A percentile compares a stretch with the other conserved stretches of the same genome.
phyloP scores from a whole-genome alignment of 2,113 vertebrate species.

The Uria aalge region DNA sequence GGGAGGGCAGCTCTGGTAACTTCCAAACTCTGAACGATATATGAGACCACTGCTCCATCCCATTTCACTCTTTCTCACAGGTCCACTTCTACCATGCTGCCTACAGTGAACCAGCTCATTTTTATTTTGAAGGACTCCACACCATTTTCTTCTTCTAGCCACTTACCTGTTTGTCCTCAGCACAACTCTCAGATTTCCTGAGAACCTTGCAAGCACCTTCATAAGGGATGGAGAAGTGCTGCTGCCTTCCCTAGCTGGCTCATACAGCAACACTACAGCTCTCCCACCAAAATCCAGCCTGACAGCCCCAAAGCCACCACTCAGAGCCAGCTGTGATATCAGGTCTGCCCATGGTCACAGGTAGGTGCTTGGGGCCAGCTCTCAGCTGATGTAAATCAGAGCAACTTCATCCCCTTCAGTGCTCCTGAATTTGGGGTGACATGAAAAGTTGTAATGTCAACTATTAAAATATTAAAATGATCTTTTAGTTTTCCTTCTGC shows the following conservation, averaged over 20 bases:
- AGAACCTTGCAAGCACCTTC: not conserved
- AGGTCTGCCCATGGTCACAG: not conserved
- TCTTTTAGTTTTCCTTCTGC: not conserved
- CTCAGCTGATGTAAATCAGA: not conserved
- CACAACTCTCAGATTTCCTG: not conserved
- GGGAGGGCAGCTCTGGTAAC: not conserved
- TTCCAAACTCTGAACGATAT: not conserved
- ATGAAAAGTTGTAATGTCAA: not conserved
- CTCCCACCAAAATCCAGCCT: not conserved
- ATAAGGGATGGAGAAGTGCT: not conserved
- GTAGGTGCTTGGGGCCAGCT: not conserved
- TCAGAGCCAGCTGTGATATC: accelerated
- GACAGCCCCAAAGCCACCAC: not conserved
- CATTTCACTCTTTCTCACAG: not conserved
- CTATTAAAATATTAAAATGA: not conserved
- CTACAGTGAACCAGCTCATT: not conserved
- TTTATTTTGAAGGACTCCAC: not conserved
- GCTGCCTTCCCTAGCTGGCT: not conserved
- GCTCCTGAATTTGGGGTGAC: not conserved
- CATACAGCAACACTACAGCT: not conserved
- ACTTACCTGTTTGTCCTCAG: not conserved
- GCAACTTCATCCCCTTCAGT: not conserved
- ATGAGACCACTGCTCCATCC: accelerated
- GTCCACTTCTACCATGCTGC: not conserved
- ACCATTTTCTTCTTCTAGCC: not conserved